Base-by-base conservation (phyloP, 1,140 invertebrate species). In the Luehdorfia chinensis region DNA sequence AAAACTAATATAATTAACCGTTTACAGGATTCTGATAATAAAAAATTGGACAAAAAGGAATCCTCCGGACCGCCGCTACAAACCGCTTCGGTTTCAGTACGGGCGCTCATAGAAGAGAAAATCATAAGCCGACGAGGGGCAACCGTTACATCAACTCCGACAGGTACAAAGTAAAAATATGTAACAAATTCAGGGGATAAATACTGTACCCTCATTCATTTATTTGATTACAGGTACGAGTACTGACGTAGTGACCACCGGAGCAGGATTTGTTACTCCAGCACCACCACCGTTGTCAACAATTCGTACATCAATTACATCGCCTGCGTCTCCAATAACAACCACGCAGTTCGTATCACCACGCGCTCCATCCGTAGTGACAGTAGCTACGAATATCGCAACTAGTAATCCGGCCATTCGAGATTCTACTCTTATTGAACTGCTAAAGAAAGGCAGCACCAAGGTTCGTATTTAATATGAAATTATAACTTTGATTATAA, bases 21-120 rank as follows among this genome's bases (percentile, higher is more conserved):
- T 45, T 76, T 88, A 6, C 69, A 95, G 94, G 94, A 96, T 73
- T 91, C 94, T 2, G 95, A 96, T 55, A 93, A 90, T 30, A 96
- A 95, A 77, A 95, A 95, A 70, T 90, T 90, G 53, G 94, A 96
- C 59, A 95, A 95, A 73, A 96, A 95, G 66, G 94, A 95, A 66
- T 88, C 92, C 0, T 89, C 88, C 2, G 93, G 93, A 1, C 94
- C 94, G 3, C 94, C 95, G 0, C 67, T 97, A 45, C 94, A 96
- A 87, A 96, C 95, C 4, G 95, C 94, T 0, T 96, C 94, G 33
- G 92, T 95, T 48, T 95, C 94, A 50, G 94, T 96, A 1, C 87
- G 95, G 33, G 95, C 95, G 7, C 89, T 96, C 1, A 96, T 97
- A 52, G 95, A 96, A 83, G 95, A 97, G 75, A 96, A 96, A 77